Evolutionary conservation across 2,888 invertebrate genomes (phyloP).

Genomic region (Cylloceria caligata): DNA sequence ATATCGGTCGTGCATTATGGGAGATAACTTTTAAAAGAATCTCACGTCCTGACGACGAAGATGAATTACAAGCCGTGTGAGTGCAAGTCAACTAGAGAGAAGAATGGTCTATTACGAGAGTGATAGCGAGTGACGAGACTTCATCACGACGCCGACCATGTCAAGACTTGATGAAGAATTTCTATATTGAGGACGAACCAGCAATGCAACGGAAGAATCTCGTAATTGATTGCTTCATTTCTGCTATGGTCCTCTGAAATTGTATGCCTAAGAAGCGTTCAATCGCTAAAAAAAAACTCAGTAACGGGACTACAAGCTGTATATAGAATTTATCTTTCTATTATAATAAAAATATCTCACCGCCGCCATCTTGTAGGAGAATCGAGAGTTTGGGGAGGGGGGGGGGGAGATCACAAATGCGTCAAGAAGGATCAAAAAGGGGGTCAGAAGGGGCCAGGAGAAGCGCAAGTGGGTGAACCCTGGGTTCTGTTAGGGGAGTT

Average conservation of each 20-base stretch:
- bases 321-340: too few species aligned
- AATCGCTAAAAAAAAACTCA: neutral
- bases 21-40: constrained; percentile 73
- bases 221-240: constrained; percentile 75
- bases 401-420: too few species aligned
- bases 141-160: constrained; percentile 37
- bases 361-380: too few species aligned
- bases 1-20: constrained; percentile 42
- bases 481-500: too few species aligned
- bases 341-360: too few species aligned
- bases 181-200: constrained; percentile 73
- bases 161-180: constrained; percentile 78
- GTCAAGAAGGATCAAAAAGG: too few species aligned
- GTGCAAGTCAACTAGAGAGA: constrained; percentile 36
- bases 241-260: constrained; percentile 35
- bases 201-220: constrained; percentile 67
- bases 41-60: constrained; percentile 62
- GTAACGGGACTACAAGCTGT: too few species aligned
- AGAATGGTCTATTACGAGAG: constrained; percentile 25
- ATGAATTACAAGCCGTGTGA: constrained; percentile 32
- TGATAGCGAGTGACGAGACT: constrained; percentile 1
- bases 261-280: neutral
- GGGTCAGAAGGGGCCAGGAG: too few species aligned
- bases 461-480: too few species aligned
- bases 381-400: too few species aligned